phyloP scores from a whole-genome alignment of 2,797 vertebrate genomes.

The Cynopterus sphinx region DNA sequence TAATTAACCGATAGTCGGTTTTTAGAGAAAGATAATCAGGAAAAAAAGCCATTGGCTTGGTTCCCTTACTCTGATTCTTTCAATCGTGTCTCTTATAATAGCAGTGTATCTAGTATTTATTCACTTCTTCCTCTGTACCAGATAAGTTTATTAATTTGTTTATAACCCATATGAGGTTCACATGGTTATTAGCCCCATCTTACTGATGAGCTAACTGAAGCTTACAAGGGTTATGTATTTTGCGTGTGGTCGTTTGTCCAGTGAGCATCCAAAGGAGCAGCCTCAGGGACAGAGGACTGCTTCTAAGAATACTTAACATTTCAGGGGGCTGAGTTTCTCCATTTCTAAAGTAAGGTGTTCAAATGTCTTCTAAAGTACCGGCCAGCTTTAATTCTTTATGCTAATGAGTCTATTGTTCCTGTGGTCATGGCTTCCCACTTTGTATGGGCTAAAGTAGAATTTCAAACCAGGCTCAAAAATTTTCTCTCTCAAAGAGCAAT shows the following conservation, averaged over 20 bases:
- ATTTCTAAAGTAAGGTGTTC: neutral
- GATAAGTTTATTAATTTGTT: neutral
- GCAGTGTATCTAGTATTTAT: neutral
- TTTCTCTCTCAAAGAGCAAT: neutral
- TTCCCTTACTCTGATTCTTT: neutral
- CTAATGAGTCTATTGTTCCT: neutral
- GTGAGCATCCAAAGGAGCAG: neutral
- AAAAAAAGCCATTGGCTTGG: neutral
- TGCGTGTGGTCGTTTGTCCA: neutral
- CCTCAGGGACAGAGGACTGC: neutral
- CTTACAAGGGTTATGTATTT: neutral
- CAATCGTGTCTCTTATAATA: neutral
- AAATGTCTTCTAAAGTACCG: neutral
- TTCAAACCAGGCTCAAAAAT: slow-evolving; percentile 40
- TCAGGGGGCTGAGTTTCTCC: neutral
- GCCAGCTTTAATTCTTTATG: neutral
- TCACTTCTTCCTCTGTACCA: neutral
- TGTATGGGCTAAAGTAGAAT: neutral
- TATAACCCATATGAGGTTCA: neutral
- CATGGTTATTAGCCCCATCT: neutral
- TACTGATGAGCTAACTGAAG: neutral
- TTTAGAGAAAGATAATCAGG: neutral
- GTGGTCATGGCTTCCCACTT: neutral
- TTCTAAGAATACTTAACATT: neutral
- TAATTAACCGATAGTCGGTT: neutral